A percentile compares a stretch with the other conserved stretches of the same genome.
phyloP scores from a whole-genome alignment of 2,888 invertebrate genomes.

The Caenorhabditis parvicauda region DNA sequence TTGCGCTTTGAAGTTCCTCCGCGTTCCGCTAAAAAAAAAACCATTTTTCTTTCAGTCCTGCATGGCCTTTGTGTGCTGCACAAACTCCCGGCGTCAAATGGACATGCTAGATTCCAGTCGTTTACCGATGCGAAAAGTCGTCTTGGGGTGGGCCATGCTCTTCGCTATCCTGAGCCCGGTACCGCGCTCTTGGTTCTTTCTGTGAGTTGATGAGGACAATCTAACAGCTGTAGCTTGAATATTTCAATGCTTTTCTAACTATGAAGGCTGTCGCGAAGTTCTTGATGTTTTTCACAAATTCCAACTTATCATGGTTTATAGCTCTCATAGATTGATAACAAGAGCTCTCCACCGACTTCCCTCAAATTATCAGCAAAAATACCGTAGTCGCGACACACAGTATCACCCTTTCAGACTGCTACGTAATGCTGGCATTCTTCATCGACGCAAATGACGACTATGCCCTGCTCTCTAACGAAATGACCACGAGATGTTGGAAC shows the following conservation, averaged over 20 bases:
- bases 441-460: conserved; percentile 14
- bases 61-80: conserved; percentile 24
- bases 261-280: no score
- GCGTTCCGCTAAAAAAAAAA: not conserved
- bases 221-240: no score
- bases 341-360: no score
- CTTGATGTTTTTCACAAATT: no score
- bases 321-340: no score
- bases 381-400: not conserved
- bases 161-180: conserved; percentile 20
- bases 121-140: conserved; percentile 30
- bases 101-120: conserved; percentile 32
- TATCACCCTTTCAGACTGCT: conserved; percentile 18
- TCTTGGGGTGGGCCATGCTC: conserved; percentile 28
- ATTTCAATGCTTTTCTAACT: no score
- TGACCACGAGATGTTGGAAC: conserved; percentile 25
- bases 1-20: not conserved
- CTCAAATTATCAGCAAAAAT: not conserved
- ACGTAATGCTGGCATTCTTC: conserved; percentile 24
- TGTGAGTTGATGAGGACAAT: conserved; percentile 23
- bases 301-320: no score
- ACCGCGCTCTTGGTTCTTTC: conserved; percentile 12
- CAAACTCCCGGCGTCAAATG: conserved; percentile 15
- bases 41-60: conserved; percentile 8
- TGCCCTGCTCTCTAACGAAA: conserved; percentile 22